Percentiles rank a stretch among this genome's conserved stretches.
Evolutionary conservation across 2,888 invertebrate genomes (phyloP).

Genomic region (Tiphia femorata): DNA sequence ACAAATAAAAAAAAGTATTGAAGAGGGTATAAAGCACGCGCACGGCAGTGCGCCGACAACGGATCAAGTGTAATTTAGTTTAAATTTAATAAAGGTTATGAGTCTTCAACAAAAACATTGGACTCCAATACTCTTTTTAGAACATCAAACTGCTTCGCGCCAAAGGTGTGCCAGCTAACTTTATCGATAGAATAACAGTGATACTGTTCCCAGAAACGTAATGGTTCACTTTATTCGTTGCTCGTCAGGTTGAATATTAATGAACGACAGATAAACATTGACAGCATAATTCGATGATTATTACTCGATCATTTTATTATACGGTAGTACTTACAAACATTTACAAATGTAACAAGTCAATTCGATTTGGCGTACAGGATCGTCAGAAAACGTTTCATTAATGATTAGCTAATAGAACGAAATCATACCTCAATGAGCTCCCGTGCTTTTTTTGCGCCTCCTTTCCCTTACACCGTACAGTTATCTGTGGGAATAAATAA

Average conservation of each 20-base stretch:
- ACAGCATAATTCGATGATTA: conserved; percentile 43
- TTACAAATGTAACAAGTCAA: conserved; percentile 67
- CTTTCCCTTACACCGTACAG: too few relatives aligned
- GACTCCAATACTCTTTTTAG: too few relatives aligned
- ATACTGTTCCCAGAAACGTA: conserved; percentile 17
- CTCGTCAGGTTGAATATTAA: conserved; percentile 25
- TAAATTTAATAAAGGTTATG: too few relatives aligned
- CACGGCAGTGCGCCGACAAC: conserved; percentile 76
- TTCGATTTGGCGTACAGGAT: conserved; percentile 65
- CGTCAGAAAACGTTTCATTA: conserved; percentile 57
- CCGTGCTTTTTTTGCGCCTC: too few relatives aligned
- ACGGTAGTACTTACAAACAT: conserved; percentile 65
- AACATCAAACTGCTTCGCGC: too few relatives aligned
- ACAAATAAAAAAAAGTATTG: conserved; percentile 71
- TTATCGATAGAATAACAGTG: conserved; percentile 22
- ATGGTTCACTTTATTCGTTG: conserved; percentile 42
- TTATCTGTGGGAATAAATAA: conserved; percentile 3
- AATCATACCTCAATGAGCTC: neutral
- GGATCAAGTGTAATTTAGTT: too few relatives aligned
- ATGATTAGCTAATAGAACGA: conserved; percentile 37
- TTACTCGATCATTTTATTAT: conserved; percentile 63
- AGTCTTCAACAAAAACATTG: too few relatives aligned
- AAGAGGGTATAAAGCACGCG: conserved; percentile 76
- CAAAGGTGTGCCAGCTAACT: too few relatives aligned
- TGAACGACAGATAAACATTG: conserved; percentile 25